A percentile compares a stretch with the other conserved stretches of the same genome.
Conservation (phyloP, 2,797 vertebrate species). For the Alca torda region DNA sequence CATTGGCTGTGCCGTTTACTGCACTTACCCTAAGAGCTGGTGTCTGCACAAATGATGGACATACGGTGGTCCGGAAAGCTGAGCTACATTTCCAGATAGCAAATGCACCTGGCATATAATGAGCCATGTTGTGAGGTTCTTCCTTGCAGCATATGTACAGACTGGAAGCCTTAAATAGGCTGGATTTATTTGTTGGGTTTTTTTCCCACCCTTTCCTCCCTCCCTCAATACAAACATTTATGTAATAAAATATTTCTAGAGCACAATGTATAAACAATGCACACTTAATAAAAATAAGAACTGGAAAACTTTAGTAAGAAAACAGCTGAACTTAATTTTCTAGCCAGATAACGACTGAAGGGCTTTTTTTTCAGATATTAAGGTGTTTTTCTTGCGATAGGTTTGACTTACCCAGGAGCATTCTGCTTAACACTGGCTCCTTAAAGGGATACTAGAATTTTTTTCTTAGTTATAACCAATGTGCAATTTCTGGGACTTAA, state of each 20-base stretch:
- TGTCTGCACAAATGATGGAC: not conserved
- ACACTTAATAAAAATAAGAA: constrained; percentile 22
- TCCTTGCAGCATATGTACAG: not conserved
- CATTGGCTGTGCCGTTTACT: not conserved
- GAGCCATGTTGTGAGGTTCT: not conserved
- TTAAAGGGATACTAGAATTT: not conserved
- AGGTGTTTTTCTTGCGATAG: not conserved
- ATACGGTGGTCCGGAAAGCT: not conserved
- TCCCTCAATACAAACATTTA: constrained; percentile 24
- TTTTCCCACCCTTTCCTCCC: not conserved
- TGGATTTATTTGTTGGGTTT: not conserved
- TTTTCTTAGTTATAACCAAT: not conserved
- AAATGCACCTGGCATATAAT: not conserved
- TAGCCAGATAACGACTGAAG: not conserved
- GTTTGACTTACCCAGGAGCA: not conserved
- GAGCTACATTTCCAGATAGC: not conserved
- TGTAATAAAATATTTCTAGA: constrained; percentile 30
- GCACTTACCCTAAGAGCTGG: not conserved
- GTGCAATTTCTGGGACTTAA: not conserved
- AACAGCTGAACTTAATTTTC: not conserved
- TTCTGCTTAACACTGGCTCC: not conserved
- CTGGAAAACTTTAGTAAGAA: not conserved
- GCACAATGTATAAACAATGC: constrained; percentile 18
- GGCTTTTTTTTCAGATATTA: rapidly evolving
- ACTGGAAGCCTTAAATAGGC: not conserved